Base-by-base conservation (phyloP, 1,140 invertebrate genomes). In the Temnothorax nylanderi region DNA sequence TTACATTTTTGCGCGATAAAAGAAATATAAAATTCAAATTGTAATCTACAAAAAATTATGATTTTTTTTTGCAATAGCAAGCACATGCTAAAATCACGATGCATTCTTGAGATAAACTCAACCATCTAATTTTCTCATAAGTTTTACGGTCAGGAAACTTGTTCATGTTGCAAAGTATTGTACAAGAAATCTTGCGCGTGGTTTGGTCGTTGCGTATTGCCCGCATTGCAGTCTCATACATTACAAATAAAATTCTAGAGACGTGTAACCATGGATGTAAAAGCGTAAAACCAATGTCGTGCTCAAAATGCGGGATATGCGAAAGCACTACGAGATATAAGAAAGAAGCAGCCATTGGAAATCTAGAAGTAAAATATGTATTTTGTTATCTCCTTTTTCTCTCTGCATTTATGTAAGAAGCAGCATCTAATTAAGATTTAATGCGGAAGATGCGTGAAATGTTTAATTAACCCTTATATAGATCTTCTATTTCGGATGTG, bases 141-240 rank as follows among this genome's bases (percentile, higher is more conserved):
- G 16, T 34, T 56, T 77, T 44, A 16, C 16, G 3, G 44, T 13
- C 16, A 10, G 10, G 7, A 64, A 47, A 47, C 34, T 62, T 77
- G n/a, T 64, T 26, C 5, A 34, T 47, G 18, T 54, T 56, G 34
- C 67, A 44, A 69, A 26, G 10, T 81, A 2, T 26, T 26, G 26
- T 32, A 41, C 16, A 41, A 81, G 34, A 18, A 54, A 81, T 56
- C 64, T 54, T 26, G 26, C 18, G 47, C n/a, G 8, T 21, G 16
- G 10, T 54, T 44, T 4, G 41, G 26, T 47, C 18, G 26, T 49
- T 58, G 65, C 49, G 7, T 56, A 16, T 10, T 71, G 8, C 4
- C 34, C 3, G 10, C 37, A 56, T 71, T 71, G 49, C 47, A 81
- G 78, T n/a, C 58, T 69, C 32, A 54, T 81, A 67, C 13, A 81